Evolutionary conservation across 2,113 vertebrate genomes (phyloP).

Genomic region (Copsychus sechellarum): DNA sequence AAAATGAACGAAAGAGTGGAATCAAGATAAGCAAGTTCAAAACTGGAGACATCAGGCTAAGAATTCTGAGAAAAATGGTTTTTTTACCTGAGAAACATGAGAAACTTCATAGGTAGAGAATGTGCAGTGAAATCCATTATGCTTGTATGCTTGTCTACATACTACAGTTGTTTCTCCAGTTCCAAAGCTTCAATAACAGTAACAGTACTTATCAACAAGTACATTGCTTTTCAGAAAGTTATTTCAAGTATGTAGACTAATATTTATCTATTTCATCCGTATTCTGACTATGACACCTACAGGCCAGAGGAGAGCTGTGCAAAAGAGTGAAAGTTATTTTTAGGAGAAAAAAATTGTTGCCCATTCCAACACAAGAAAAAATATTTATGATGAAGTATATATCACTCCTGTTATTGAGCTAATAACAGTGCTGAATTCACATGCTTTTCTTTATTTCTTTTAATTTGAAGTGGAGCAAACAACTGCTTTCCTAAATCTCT

Average conservation of each 20-base stretch:
- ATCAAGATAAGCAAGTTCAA: background rate
- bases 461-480: background rate
- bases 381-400: background rate
- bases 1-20: background rate
- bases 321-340: background rate
- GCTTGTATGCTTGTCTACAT: background rate
- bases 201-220: background rate
- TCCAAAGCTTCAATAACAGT: background rate
- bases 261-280: background rate
- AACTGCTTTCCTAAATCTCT: background rate
- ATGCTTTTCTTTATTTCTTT: background rate
- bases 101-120: background rate
- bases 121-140: background rate
- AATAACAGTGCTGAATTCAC: background rate
- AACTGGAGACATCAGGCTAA: background rate
- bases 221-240: background rate
- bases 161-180: background rate
- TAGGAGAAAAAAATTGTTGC: background rate
- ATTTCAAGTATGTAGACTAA: background rate
- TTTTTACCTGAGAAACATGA: background rate
- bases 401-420: background rate
- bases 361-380: background rate
- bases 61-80: background rate
- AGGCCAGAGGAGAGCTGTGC: slow-evolving; percentile 10
- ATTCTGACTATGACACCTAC: slow-evolving; percentile 35